Evolutionary conservation across 2,888 invertebrate genomes (phyloP), one percentile per base, ranked within the genome.

Genomic region (Drosophila limbata): DNA sequence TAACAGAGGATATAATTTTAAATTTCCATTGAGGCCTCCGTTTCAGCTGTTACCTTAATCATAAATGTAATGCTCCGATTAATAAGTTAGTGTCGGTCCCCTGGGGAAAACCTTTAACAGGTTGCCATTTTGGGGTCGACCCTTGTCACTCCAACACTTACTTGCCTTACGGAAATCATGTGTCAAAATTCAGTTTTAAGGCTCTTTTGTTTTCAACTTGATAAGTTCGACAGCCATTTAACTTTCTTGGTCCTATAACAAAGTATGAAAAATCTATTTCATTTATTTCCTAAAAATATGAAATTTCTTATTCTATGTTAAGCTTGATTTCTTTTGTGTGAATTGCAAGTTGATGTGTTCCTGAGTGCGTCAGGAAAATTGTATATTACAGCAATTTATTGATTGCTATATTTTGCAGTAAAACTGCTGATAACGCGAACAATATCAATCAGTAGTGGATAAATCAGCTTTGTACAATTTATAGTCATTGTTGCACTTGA

Each of bases 101-200:
- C 3, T 9, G 59, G 59, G 35, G 65, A 15, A 21, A 37, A 21
- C 13, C 28, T 52, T 4, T 17, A 15, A 19, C n/a, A 40, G n/a
- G 19, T 19, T 25, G 52, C 31, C 25, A 44, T 5, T 59, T 19
- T 60, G 63, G 19, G 56, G 70, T 21, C 15, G 21, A 76, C 78
- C 76, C 76, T 55, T 73, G 59, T 76, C 73, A 64, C 3, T 33
- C 13, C n/a, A 50, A 8, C 56, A 53, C n/a, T 63, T 61, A 37
- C 37, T 37, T 6, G 37, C n/a, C 56, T 25, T 19, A 10, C 4
- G 13, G 10, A 28, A 8, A 25, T 61, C 44, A 42, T 19, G 28
- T 68, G 67, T 68, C 53, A 56, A 57, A 62, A 55, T 5, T 25
- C 21, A 61, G 47, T 39, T 69, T 17, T 1, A 25, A n/a, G 8